phyloP scores from a whole-genome alignment of 2,888 invertebrate species.

The Baccha elongata region DNA sequence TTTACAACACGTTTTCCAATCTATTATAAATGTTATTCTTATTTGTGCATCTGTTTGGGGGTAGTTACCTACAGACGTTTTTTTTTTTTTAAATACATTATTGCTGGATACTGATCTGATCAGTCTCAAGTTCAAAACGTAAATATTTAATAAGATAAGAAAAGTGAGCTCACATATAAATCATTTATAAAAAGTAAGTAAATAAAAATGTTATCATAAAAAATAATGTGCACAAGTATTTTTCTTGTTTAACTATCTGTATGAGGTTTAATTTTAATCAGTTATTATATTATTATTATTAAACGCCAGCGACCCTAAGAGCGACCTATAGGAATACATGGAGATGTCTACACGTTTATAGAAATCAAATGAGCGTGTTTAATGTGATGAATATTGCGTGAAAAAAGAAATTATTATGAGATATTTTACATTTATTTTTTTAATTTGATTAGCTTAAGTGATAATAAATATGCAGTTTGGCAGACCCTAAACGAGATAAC shows the following conservation, averaged over 20 bases:
- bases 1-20: conserved; percentile 18
- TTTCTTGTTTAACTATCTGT: conserved; percentile 8
- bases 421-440: conserved; percentile 1
- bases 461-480: conserved; percentile 33
- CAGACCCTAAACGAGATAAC: not conserved
- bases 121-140: conserved; percentile 48
- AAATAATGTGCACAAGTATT: conserved; percentile 36
- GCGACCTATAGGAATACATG: conserved; percentile 75
- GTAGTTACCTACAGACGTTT: not conserved
- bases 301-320: conserved; percentile 79
- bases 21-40: conserved; percentile 4
- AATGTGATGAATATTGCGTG: conserved; percentile 55
- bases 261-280: conserved; percentile 76
- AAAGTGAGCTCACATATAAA: conserved; percentile 34
- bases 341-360: conserved; percentile 43
- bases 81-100: conserved; percentile 1
- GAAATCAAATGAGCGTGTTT: conserved; percentile 61
- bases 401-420: conserved; percentile 60
- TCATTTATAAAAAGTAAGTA: conserved; percentile 34
- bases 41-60: conserved; percentile 36
- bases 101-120: conserved; percentile 13
- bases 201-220: conserved; percentile 45
- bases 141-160: conserved; percentile 38
- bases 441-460: conserved; percentile 22
- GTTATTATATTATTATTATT: conserved; percentile 80